Evolutionary conservation across 1,140 invertebrate genomes (phyloP).

Genomic region (Caenorhabditis elegans): WBcel235 BX284606.5:14905001-14905500

Average conservation of each 20-base stretch:
- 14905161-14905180: background rate
- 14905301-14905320: constrained; percentile 10
- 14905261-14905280: too few relatives aligned
- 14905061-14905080: too few relatives aligned
- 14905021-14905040: constrained; percentile 12
- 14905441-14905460: background rate
- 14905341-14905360: background rate
- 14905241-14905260: too few relatives aligned
- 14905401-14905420: background rate
- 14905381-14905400: constrained; percentile 17
- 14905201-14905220: background rate
- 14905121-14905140: background rate
- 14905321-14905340: background rate
- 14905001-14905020: constrained; percentile 12
- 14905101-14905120: too few relatives aligned
- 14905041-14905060: too few relatives aligned
- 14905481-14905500: constrained; percentile 13
- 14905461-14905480: constrained; percentile 10
- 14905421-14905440: background rate
- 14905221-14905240: background rate
- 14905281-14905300: too few relatives aligned
- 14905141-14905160: constrained; percentile 24
- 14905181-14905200: background rate
- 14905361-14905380: background rate
- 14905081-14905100: too few relatives aligned